Percentiles rank a stretch among this genome's conserved stretches.
phyloP scores from a whole-genome alignment of 2,888 invertebrate species.

The Saturnia pavonia region DNA sequence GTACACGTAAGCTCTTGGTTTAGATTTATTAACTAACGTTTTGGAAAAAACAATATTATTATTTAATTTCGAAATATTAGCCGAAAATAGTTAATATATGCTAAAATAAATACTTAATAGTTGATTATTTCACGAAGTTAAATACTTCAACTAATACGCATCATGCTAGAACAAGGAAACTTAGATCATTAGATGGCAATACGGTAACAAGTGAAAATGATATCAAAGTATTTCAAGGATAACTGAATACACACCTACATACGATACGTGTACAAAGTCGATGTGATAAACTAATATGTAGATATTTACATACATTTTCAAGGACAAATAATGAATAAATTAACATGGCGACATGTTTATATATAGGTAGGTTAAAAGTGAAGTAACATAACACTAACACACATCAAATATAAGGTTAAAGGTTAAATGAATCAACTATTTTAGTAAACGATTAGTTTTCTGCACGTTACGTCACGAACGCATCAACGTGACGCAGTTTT shows the following conservation, averaged over 20 bases:
- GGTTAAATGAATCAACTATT: not conserved
- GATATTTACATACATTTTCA: conserved; percentile 17
- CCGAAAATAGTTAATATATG: not conserved
- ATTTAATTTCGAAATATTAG: not conserved
- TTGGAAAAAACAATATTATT: not conserved
- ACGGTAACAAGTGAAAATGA: conserved; percentile 17
- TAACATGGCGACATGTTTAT: not conserved
- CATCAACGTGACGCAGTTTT: conserved; percentile 44
- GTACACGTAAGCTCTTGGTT: no score
- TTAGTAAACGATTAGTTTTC: conserved; percentile 26
- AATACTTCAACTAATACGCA: not conserved
- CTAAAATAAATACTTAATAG: not conserved
- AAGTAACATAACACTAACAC: conserved; percentile 1
- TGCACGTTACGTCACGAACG: conserved; percentile 56
- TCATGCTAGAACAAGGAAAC: not conserved
- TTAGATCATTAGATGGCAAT: conserved; percentile 15
- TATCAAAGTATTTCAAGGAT: conserved; percentile 5
- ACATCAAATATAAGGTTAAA: not conserved
- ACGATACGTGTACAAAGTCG: not conserved
- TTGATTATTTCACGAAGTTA: not conserved
- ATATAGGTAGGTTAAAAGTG: not conserved
- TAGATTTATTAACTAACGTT: not conserved
- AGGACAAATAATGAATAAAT: conserved; percentile 16
- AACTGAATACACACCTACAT: not conserved
- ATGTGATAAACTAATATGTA: conserved; percentile 12